Percentiles rank a stretch among this genome's conserved stretches.
phyloP scores from a whole-genome alignment of 2,888 invertebrate genomes.

The Pimpla rufipes region DNA sequence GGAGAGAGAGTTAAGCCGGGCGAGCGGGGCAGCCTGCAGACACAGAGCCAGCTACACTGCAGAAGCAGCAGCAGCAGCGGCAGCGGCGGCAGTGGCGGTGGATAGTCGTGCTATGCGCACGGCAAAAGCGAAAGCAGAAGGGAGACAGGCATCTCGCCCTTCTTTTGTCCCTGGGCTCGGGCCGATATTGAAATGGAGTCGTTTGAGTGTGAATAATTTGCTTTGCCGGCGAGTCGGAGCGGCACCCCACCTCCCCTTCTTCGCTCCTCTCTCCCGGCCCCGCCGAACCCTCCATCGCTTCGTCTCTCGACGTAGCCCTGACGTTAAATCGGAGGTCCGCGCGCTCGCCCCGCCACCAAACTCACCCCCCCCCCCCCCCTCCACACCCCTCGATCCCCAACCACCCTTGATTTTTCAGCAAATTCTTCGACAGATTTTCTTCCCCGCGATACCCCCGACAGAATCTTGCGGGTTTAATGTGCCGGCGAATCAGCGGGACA shows the following conservation, averaged over 20 bases:
- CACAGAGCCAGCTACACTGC: slow-evolving; percentile 71
- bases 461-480: slow-evolving; percentile 2
- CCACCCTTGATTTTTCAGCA: slow-evolving; percentile 61
- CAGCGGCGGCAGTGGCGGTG: slow-evolving; percentile 36
- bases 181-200: slow-evolving; percentile 90
- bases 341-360: slow-evolving; percentile 17
- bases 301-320: slow-evolving; percentile 57
- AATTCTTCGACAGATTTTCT: slow-evolving; percentile 40
- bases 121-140: slow-evolving; percentile 82
- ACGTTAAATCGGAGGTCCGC: slow-evolving; percentile 53
- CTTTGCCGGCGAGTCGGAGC: slow-evolving; percentile 86
- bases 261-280: slow-evolving; percentile 52
- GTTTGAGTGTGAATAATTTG: slow-evolving; percentile 91
- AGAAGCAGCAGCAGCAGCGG: slow-evolving; percentile 56
- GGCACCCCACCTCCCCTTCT: slow-evolving; percentile 61
- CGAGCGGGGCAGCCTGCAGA: slow-evolving; percentile 80
- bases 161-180: slow-evolving; percentile 87
- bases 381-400: slow-evolving; percentile 12
- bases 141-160: slow-evolving; percentile 86
- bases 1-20: slow-evolving; percentile 65
- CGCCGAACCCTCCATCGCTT: slow-evolving; percentile 14
- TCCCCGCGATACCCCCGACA: slow-evolving; percentile 12
- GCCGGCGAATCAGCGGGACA: not conserved
- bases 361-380: slow-evolving; percentile 18
- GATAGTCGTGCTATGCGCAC: slow-evolving; percentile 29